Evolutionary conservation across 2,797 vertebrate species (phyloP), one percentile per base, ranked within the genome.

Genomic region (Pangasius mekongensis): DNA sequence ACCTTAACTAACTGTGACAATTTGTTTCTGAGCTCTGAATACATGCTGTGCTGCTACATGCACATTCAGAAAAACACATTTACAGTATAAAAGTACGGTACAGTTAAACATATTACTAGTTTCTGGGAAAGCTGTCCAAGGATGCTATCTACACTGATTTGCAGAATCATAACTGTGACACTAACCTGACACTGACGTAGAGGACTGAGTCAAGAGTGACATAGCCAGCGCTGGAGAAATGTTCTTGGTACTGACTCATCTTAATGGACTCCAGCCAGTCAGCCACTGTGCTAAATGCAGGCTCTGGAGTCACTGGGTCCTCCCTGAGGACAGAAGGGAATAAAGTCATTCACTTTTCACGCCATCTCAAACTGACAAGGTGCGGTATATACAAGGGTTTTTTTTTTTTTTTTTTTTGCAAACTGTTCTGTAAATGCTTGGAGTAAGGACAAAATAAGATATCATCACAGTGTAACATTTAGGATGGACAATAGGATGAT

Each of bases 231-330:
- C 94, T 96, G 95, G 97, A 95, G 93, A 98, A 97, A 90, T 97
- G 97, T 90, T 94, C 97, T 92, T 96, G 97, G 93, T 97, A 97
- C 91, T 98, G 97, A 91, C 96, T 96, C 97, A 97, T 97, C 93
- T 97, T 97, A 94, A 97, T 97, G 88, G 97, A 97, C 89, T 97
- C 97, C 90, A 97, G 94, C 97, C 97, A 97, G 91, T 97, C 97
- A 92, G 95, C 95, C 60, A 97, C 96, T 87, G 97, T 97, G 93
- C 96, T 96, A 92, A 96, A 88, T 22, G 84, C 89, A 0, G 89
- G 60, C 22, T 92, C 92, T 60, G 89, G 91, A 56, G 89, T 90
- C 66, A 81, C 86, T 69, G 86, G 89, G 47, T 91, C 91, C 67
- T 92, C 91, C 91, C 91, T 92, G 77, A 71, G 47, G 83, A 86